Evolutionary conservation across 2,888 invertebrate species (phyloP).

Genomic region (Caenorhabditis sp.): DNA sequence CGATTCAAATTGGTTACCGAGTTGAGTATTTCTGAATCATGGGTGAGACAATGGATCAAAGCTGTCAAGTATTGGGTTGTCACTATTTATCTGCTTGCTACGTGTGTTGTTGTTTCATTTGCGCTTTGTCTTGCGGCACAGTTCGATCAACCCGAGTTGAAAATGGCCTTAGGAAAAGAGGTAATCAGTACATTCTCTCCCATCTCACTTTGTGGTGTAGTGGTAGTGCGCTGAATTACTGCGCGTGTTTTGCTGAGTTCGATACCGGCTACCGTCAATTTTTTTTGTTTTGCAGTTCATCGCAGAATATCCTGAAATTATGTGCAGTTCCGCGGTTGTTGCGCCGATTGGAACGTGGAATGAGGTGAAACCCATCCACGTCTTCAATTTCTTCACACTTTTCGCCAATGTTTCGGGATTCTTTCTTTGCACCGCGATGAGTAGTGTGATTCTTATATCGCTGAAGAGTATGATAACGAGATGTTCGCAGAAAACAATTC

Average conservation of each 20-base stretch:
- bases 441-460: too few relatives aligned
- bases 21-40: conserved; percentile 4
- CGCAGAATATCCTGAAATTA: conserved; percentile 14
- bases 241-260: too few relatives aligned
- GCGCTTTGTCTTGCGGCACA: conserved; percentile 12
- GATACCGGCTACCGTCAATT: too few relatives aligned
- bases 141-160: conserved; percentile 26
- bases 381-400: conserved; percentile 18
- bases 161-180: conserved; percentile 1
- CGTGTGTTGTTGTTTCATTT: background rate
- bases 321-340: conserved; percentile 17
- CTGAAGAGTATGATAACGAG: background rate
- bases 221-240: too few relatives aligned
- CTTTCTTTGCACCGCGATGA: background rate
- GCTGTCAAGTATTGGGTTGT: background rate
- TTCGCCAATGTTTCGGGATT: conserved; percentile 9
- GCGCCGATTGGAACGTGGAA: conserved; percentile 6
- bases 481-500: conserved; percentile 16
- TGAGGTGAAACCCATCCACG: conserved; percentile 24
- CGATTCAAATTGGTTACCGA: conserved; percentile 22
- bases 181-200: too few relatives aligned
- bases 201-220: too few relatives aligned
- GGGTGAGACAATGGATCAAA: conserved; percentile 12
- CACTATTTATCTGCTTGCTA: background rate
- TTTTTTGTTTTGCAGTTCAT: conserved; percentile 3